Evolutionary conservation across 2,797 vertebrate genomes (phyloP).

Genomic region (Falco peregrinus): DNA sequence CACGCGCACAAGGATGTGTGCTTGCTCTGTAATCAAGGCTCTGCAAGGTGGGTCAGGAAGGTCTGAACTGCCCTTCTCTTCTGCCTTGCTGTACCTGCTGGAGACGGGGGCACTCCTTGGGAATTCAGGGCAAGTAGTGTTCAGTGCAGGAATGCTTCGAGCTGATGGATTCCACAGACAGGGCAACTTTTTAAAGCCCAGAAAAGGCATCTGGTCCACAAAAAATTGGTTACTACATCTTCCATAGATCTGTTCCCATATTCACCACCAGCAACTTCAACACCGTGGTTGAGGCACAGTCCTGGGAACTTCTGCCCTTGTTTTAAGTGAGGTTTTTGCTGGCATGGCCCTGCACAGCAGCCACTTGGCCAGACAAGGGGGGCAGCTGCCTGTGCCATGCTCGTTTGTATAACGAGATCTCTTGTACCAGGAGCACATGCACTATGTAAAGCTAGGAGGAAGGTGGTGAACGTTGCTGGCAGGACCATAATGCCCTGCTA

Average conservation of each 20-base stretch:
- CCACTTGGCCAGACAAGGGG: background rate
- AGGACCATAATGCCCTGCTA: background rate
- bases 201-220: background rate
- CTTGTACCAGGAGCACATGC: background rate
- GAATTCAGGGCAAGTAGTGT: background rate
- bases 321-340: background rate
- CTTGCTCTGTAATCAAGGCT: background rate
- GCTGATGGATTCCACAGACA: background rate
- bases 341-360: background rate
- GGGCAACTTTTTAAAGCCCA: background rate
- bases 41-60: background rate
- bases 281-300: background rate
- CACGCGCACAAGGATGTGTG: background rate
- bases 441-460: background rate
- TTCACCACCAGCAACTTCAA: background rate
- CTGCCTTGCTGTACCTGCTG: background rate
- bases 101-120: background rate
- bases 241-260: background rate
- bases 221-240: background rate
- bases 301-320: background rate
- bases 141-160: background rate
- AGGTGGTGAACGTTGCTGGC: slow-evolving; percentile 45
- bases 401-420: slow-evolving; percentile 24
- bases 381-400: background rate
- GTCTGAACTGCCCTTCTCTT: background rate